phyloP scores from a whole-genome alignment of 2,888 invertebrate species.

The Tenthredo livida region DNA sequence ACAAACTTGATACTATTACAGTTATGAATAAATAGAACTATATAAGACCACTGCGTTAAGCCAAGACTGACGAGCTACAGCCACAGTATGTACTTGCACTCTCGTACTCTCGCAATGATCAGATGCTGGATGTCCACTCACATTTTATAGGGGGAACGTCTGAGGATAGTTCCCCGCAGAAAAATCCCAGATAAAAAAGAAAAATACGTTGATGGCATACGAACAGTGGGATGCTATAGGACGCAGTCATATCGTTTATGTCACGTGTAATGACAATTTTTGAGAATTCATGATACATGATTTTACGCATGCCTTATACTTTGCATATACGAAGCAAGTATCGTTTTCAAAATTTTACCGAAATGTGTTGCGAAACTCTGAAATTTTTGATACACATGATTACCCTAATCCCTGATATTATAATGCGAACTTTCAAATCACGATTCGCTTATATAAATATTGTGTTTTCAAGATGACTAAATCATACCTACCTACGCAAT shows the following conservation, averaged over 20 bases:
- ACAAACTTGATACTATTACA: neutral
- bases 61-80: conserved; percentile 25
- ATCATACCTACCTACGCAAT: neutral
- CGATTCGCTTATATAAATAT: neutral
- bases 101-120: conserved; percentile 63
- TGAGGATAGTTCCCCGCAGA: conserved; percentile 64
- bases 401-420: neutral
- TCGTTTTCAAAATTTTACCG: neutral
- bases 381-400: neutral
- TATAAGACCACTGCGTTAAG: neutral
- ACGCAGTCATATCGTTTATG: neutral
- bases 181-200: conserved; percentile 58
- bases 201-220: neutral
- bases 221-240: neutral
- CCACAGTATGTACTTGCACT: conserved; percentile 43
- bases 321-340: neutral
- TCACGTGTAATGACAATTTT: neutral
- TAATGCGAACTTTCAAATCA: neutral
- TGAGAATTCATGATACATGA: neutral
- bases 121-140: conserved; percentile 67
- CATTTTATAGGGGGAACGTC: conserved; percentile 68
- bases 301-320: conserved; percentile 2
- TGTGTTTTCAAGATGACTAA: neutral
- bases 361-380: neutral
- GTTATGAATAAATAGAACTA: neutral